phyloP scores from a whole-genome alignment of 2,113 vertebrate species.

The Prinia subflava region DNA sequence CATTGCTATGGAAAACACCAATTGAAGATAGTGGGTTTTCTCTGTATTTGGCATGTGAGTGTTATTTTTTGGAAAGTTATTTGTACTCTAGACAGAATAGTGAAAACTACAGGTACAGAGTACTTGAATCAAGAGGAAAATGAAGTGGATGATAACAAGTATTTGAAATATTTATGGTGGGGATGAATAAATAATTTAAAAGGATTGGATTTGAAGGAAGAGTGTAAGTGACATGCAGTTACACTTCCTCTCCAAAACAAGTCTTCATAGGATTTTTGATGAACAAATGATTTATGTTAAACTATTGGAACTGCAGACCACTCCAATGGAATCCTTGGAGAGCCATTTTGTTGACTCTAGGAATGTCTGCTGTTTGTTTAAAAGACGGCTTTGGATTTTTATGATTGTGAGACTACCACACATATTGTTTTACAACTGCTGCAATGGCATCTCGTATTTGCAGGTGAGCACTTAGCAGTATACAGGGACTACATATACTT shows the following conservation, averaged over 20 bases:
- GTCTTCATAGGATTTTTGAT: conserved; percentile 28
- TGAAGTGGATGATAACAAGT: not conserved
- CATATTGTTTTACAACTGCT: not conserved
- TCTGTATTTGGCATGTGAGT: not conserved
- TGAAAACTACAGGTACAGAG: not conserved
- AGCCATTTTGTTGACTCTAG: conserved; percentile 7
- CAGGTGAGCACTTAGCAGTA: conserved; percentile 27
- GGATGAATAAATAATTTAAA: not conserved
- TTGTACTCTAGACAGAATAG: not conserved
- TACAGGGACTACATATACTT: not conserved
- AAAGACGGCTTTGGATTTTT: conserved; percentile 24
- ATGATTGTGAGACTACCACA: not conserved
- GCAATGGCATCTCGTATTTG: not conserved
- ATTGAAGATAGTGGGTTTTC: not conserved
- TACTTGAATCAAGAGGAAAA: not conserved
- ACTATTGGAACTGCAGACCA: not conserved
- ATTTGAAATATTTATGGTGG: not conserved
- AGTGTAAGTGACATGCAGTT: not conserved
- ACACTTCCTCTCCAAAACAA: not conserved
- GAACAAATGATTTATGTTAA: conserved; percentile 18
- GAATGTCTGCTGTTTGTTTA: conserved; percentile 43
- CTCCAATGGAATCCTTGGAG: not conserved
- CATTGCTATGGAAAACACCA: not conserved
- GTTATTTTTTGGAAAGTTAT: not conserved
- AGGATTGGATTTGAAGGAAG: not conserved